Conservation (phyloP, 2,888 invertebrate species). For the Epiperipatus broadwayi region DNA sequence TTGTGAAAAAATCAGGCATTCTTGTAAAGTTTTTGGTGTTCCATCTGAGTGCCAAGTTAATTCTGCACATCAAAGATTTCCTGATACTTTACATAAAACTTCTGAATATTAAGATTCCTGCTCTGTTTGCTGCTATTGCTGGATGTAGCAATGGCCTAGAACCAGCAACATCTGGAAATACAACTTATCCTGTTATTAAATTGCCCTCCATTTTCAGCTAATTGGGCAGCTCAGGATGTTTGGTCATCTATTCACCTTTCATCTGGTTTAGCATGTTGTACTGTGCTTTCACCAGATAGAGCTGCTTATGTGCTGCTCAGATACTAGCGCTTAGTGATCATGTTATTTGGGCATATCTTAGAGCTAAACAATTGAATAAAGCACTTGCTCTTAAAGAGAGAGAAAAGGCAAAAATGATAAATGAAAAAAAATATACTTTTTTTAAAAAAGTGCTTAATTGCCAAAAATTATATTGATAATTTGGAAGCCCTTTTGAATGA, state of each 20-base stretch:
- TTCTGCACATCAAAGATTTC: slow-evolving; percentile 87
- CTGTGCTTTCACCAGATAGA: slow-evolving; percentile 76
- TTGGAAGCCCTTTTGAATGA: too few species aligned
- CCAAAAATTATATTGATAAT: too few species aligned
- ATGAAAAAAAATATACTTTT: too few species aligned
- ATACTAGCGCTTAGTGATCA: slow-evolving; percentile 67
- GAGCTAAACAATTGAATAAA: slow-evolving; percentile 58
- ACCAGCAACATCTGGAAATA: slow-evolving; percentile 82
- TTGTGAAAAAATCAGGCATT: slow-evolving; percentile 57
- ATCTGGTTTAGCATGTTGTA: slow-evolving; percentile 78
- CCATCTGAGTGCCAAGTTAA: slow-evolving; percentile 59
- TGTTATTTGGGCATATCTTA: slow-evolving; percentile 64
- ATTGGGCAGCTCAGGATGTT: slow-evolving; percentile 54
- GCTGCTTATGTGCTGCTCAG: slow-evolving; percentile 82
- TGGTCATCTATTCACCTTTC: slow-evolving; percentile 94
- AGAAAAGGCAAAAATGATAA: too few species aligned
- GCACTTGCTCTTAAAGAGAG: slow-evolving; percentile 50
- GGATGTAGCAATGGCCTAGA: slow-evolving; percentile 93
- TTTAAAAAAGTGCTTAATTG: too few species aligned
- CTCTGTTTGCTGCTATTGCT: slow-evolving; percentile 85
- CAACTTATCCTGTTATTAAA: slow-evolving; percentile 87
- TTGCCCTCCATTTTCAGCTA: slow-evolving; percentile 69
- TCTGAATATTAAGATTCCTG: slow-evolving; percentile 65
- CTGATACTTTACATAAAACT: slow-evolving; percentile 51
- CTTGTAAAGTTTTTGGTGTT: slow-evolving; percentile 49